phyloP scores from a whole-genome alignment of 2,888 invertebrate species.

The Meiosimyza platycephala region DNA sequence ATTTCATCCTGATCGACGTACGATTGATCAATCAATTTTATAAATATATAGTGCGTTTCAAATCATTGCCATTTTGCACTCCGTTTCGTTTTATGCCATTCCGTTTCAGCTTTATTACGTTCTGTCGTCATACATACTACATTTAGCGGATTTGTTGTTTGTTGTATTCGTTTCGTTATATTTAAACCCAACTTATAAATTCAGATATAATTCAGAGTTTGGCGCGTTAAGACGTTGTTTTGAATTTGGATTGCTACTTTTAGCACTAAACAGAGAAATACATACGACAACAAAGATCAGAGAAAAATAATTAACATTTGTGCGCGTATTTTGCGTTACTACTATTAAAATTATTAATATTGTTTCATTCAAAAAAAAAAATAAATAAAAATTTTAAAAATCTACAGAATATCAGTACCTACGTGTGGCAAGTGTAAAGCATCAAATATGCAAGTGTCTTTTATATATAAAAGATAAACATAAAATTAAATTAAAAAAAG shows the following conservation, averaged over 20 bases:
- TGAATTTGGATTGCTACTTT: neutral
- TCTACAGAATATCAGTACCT: too few species aligned
- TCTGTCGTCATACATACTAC: conserved; percentile 7
- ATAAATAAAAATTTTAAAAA: too few species aligned
- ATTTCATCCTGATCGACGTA: conserved; percentile 25
- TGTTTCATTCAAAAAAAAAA: too few species aligned
- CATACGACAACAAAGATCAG: too few species aligned
- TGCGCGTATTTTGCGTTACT: too few species aligned
- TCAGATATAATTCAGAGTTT: conserved; percentile 59
- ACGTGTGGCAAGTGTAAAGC: too few species aligned
- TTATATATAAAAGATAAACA: neutral
- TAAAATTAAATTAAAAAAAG: neutral
- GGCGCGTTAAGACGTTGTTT: conserved; percentile 54
- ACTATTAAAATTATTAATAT: too few species aligned
- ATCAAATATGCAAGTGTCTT: too few species aligned
- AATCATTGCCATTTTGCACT: conserved; percentile 41
- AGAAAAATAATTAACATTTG: too few species aligned
- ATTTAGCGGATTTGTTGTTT: conserved; percentile 10
- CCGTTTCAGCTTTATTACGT: neutral
- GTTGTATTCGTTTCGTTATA: conserved; percentile 42
- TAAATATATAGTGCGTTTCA: conserved; percentile 20
- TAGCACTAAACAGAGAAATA: neutral
- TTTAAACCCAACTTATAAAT: conserved; percentile 54
- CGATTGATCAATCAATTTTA: conserved; percentile 15
- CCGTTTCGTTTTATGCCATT: conserved; percentile 6